Evolutionary conservation across 2,797 vertebrate species (phyloP).

Genomic region (Sebastes variabilis): DNA sequence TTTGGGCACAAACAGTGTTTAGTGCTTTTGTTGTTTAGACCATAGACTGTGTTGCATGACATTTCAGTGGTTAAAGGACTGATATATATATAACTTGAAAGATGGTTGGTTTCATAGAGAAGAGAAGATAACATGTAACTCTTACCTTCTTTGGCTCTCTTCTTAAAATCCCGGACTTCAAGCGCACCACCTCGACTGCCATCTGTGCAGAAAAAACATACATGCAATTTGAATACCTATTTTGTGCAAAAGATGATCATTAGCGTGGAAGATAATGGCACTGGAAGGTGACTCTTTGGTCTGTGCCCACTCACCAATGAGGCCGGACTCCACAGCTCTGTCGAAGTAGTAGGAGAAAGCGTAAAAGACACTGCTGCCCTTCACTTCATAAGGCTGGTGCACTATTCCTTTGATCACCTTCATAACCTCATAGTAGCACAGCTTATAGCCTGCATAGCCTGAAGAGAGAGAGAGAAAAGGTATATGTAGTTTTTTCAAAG

Average conservation of each 20-base stretch:
- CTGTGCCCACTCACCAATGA: slow-evolving; percentile 88
- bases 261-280: slow-evolving; percentile 29
- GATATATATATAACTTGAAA: slow-evolving; percentile 71
- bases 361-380: slow-evolving; percentile 91
- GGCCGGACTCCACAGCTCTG: slow-evolving; percentile 90
- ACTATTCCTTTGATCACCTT: slow-evolving; percentile 91
- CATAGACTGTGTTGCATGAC: slow-evolving; percentile 53
- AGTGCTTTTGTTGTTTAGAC: slow-evolving; percentile 59
- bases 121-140: slow-evolving; percentile 40
- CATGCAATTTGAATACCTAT: slow-evolving; percentile 37
- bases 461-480: slow-evolving; percentile 15
- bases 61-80: slow-evolving; percentile 37
- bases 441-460: slow-evolving; percentile 93
- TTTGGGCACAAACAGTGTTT: slow-evolving; percentile 39
- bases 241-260: slow-evolving; percentile 49
- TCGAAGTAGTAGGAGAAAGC: slow-evolving; percentile 99
- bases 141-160: slow-evolving; percentile 96
- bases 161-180: slow-evolving; percentile 94
- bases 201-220: slow-evolving; percentile 83
- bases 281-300: slow-evolving; percentile 27
- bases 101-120: slow-evolving; percentile 63
- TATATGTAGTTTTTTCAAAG: not conserved
- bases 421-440: slow-evolving; percentile 93
- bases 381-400: slow-evolving; percentile 93
- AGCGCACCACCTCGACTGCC: slow-evolving; percentile 88